Evolutionary conservation across 1,140 invertebrate species (phyloP).

Genomic region (Scaptomyza montana): DNA sequence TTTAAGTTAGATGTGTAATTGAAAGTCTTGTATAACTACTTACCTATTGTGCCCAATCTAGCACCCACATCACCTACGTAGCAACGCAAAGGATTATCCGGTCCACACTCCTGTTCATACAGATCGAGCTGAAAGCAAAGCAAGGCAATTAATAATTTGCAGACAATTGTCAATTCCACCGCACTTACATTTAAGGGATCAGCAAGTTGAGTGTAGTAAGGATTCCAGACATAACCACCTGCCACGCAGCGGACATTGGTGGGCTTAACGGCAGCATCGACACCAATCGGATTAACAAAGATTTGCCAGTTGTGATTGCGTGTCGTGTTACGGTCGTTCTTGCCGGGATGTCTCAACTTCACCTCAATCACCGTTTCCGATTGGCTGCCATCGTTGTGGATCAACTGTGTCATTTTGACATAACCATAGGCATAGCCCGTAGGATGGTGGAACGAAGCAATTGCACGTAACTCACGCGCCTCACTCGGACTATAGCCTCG

Average conservation of each 20-base stretch:
- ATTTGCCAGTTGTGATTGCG: constrained; percentile 95
- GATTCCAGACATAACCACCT: constrained; percentile 96
- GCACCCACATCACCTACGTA: constrained; percentile 96
- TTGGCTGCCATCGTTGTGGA: constrained; percentile 92
- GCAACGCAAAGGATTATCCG: constrained; percentile 94
- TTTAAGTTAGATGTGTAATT: neutral
- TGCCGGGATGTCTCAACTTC: constrained; percentile 92
- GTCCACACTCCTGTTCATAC: constrained; percentile 93
- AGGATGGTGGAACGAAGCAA: constrained; percentile 96
- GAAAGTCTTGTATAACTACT: neutral
- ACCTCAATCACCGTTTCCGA: constrained; percentile 96
- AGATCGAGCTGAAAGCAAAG: constrained; percentile 88
- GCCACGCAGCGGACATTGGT: constrained; percentile 93
- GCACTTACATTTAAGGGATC: constrained; percentile 92
- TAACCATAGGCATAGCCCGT: constrained; percentile 93
- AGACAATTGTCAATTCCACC: neutral
- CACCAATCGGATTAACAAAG: constrained; percentile 96
- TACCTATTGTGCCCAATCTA: constrained; percentile 91
- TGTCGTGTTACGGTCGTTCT: constrained; percentile 93
- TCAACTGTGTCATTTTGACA: constrained; percentile 93
- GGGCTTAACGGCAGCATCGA: constrained; percentile 93
- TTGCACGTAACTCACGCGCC: constrained; percentile 92
- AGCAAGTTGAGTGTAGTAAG: constrained; percentile 94
- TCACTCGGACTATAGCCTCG: constrained; percentile 93
- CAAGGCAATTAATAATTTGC: neutral